These are phyloP conservation scores for Camponotus fellah DNA, from an alignment of 2,888 invertebrate genomes.

Conservation along the genomic window DNA sequence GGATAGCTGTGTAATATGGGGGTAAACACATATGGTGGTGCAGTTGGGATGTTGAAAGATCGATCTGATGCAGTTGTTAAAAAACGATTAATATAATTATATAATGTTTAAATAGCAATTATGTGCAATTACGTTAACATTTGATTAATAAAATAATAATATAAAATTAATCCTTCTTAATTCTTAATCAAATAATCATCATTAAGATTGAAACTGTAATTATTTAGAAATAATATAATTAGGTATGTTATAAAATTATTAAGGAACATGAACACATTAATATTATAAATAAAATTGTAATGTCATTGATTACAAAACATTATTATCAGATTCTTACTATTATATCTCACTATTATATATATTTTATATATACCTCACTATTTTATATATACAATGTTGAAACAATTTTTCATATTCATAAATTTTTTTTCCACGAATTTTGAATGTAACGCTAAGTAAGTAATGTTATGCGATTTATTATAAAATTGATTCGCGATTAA, in stretches of 20 bases:
- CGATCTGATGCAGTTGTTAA: neutral
- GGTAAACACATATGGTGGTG: neutral
- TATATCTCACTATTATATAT: neutral
- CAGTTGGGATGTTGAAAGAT: neutral
- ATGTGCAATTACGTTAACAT: neutral
- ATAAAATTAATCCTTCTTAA: neutral
- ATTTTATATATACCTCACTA: neutral
- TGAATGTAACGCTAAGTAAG: neutral
- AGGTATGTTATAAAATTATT: neutral
- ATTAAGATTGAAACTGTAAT: neutral
- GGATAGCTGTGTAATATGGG: neutral
- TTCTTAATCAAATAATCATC: neutral
- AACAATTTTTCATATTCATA: neutral
- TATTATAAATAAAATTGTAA: neutral
- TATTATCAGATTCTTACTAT: neutral
- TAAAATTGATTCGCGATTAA: constrained; percentile 9
- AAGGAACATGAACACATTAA: neutral
- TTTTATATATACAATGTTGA: too few relatives aligned
- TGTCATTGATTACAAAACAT: neutral
- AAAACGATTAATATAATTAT: neutral
- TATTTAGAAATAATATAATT: neutral
- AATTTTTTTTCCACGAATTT: neutral
- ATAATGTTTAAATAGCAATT: neutral
- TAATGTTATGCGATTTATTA: constrained; percentile 22
- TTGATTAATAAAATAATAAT: neutral